These are phyloP conservation scores for Heliconius hewitsoni DNA, from an alignment of 1,140 invertebrate species.

Conservation along the genomic window DNA sequence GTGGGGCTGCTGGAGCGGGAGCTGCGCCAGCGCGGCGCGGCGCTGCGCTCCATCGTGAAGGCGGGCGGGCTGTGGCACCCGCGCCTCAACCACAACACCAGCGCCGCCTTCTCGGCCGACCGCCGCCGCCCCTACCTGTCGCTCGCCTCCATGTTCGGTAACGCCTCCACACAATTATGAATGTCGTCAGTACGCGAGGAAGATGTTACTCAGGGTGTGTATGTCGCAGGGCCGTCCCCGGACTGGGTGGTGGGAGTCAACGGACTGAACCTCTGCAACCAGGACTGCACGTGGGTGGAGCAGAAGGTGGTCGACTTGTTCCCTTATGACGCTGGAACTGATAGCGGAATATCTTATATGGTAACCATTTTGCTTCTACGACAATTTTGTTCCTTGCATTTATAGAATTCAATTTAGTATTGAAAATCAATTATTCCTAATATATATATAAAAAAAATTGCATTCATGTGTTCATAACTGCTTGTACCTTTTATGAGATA, in stretches of 20 bases:
- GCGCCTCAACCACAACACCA: constrained; percentile 93
- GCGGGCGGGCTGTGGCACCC: constrained; percentile 97
- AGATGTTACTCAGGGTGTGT: too few relatives aligned
- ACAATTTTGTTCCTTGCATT: not conserved
- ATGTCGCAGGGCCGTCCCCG: constrained; percentile 88
- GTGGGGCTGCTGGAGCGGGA: constrained; percentile 95
- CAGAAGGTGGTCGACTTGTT: constrained; percentile 94
- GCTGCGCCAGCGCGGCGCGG: constrained; percentile 89
- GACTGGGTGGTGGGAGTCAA: constrained; percentile 99
- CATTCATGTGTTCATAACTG: too few relatives aligned
- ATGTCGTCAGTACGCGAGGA: too few relatives aligned
- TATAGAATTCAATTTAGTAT: not conserved
- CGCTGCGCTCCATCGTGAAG: constrained; percentile 96
- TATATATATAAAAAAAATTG: too few relatives aligned
- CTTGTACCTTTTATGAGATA: too few relatives aligned
- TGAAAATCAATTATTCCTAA: too few relatives aligned
- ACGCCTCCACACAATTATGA: not conserved
- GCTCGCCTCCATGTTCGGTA: constrained; percentile 95
- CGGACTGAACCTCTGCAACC: constrained; percentile 93
- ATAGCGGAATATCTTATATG: constrained; percentile 95
- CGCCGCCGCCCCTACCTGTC: constrained; percentile 94
- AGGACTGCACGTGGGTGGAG: constrained; percentile 96
- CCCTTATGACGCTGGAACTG: constrained; percentile 98
- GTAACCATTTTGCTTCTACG: constrained; percentile 93
- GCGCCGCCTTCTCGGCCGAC: constrained; percentile 93